These are phyloP conservation scores for Leptobrachium leishanense DNA, from an alignment of 2,113 vertebrate species.

Conservation along the genomic window DNA sequence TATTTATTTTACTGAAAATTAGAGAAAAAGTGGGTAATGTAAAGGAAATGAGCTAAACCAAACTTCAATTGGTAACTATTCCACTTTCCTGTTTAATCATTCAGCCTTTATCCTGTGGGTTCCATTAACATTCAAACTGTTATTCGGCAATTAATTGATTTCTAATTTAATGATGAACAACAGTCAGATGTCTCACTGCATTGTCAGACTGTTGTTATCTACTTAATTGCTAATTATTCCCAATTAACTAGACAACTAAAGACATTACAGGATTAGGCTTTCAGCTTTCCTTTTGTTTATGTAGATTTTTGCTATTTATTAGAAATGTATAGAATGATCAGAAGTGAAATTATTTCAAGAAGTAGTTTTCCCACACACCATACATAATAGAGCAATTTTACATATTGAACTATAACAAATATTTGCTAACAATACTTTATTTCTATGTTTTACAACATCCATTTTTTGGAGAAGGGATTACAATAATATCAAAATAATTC, in stretches of 20 bases:
- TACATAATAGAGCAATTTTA: no score
- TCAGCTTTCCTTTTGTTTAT: neutral
- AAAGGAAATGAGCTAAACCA: slow-evolving; percentile 9
- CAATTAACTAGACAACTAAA: slow-evolving; percentile 33
- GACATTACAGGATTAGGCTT: slow-evolving; percentile 18
- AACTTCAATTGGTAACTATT: neutral
- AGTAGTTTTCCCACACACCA: no score
- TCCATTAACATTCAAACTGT: slow-evolving; percentile 28
- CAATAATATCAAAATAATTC: no score
- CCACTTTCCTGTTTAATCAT: neutral
- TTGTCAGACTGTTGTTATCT: slow-evolving; percentile 17
- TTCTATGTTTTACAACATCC: no score
- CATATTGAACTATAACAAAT: no score
- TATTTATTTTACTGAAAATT: no score
- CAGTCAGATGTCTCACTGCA: slow-evolving; percentile 5
- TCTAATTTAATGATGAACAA: slow-evolving; percentile 26
- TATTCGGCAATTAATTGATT: slow-evolving; percentile 39
- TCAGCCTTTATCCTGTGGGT: slow-evolving; percentile 27
- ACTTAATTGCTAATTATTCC: slow-evolving; percentile 30
- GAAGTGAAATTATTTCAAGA: no score
- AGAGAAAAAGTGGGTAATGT: neutral
- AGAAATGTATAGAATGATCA: neutral
- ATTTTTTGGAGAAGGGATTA: no score
- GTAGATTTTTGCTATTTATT: neutral
- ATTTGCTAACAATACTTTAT: no score